phyloP scores from a whole-genome alignment of 1,140 invertebrate genomes.

The Oppia nitens region DNA sequence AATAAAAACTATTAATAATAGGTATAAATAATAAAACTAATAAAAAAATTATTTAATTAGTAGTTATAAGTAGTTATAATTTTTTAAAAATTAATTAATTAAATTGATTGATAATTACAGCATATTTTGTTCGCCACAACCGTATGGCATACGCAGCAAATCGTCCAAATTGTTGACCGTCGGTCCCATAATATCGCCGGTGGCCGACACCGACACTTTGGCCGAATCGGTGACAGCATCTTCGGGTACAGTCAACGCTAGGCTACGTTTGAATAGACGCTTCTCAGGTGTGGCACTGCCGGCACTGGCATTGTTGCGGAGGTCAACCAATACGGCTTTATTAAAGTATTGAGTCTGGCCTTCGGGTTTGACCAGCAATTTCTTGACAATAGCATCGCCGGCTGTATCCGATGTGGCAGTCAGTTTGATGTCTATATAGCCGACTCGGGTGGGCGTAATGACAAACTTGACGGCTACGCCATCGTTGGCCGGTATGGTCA shows the following conservation, averaged over 20 bases:
- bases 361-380: constrained; percentile 55
- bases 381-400: constrained; percentile 50
- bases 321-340: constrained; percentile 44
- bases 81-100: too few relatives aligned
- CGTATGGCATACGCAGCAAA: constrained; percentile 36
- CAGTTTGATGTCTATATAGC: constrained; percentile 55
- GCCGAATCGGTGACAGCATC: constrained; percentile 36
- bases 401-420: too few relatives aligned
- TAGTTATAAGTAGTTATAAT: too few relatives aligned
- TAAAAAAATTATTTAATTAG: too few relatives aligned
- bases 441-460: constrained; percentile 53
- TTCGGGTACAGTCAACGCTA: constrained; percentile 1
- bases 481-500: constrained; percentile 45
- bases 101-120: too few relatives aligned
- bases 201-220: constrained; percentile 35
- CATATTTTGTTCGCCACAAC: constrained; percentile 69
- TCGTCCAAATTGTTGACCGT: constrained; percentile 12
- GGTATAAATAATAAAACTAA: too few relatives aligned
- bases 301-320: background rate
- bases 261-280: background rate
- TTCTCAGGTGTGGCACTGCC: too few relatives aligned
- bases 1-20: background rate
- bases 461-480: constrained; percentile 56
- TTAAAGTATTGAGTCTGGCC: constrained; percentile 57
- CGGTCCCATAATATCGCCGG: constrained; percentile 41